A percentile compares a stretch with the other conserved stretches of the same genome.
Conservation (phyloP, 2,888 invertebrate species). For the Xestia xanthographa region DNA sequence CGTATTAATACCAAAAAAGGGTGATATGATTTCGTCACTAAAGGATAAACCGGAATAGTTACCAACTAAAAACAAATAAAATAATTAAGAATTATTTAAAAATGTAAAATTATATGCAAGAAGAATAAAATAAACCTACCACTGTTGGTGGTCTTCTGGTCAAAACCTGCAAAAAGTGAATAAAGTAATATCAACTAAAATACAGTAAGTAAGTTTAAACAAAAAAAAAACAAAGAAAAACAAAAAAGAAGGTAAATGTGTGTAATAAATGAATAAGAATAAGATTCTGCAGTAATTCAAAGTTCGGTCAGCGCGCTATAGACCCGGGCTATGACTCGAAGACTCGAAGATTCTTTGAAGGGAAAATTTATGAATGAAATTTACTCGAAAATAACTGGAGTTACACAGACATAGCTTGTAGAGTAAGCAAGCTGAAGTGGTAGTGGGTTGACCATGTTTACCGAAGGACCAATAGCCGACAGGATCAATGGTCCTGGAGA, state of each 20-base stretch:
- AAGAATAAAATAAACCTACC: constrained; percentile 69
- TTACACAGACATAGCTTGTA: not conserved
- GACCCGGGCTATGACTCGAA: not conserved
- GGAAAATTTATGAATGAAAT: not conserved
- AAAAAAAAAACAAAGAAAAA: not conserved
- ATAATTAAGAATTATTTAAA: no score
- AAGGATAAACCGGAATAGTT: not conserved
- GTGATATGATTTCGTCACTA: not conserved
- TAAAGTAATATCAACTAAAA: constrained; percentile 43
- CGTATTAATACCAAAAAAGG: not conserved
- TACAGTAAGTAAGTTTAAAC: not conserved
- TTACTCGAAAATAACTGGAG: not conserved
- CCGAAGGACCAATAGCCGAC: not conserved
- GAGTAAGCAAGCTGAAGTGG: not conserved
- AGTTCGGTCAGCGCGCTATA: not conserved
- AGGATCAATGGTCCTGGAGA: not conserved
- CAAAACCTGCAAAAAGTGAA: constrained; percentile 72
- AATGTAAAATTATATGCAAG: no score
- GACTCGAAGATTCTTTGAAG: not conserved
- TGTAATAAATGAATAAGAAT: not conserved
- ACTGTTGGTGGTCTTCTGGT: constrained; percentile 70
- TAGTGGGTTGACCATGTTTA: not conserved
- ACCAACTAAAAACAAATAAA: not conserved
- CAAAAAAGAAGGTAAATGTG: not conserved
- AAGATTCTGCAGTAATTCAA: not conserved